A percentile compares a stretch with the other conserved stretches of the same genome.
These are phyloP conservation scores for Hemiprocne comata DNA, from an alignment of 2,113 vertebrate species.

Conservation along the genomic window DNA sequence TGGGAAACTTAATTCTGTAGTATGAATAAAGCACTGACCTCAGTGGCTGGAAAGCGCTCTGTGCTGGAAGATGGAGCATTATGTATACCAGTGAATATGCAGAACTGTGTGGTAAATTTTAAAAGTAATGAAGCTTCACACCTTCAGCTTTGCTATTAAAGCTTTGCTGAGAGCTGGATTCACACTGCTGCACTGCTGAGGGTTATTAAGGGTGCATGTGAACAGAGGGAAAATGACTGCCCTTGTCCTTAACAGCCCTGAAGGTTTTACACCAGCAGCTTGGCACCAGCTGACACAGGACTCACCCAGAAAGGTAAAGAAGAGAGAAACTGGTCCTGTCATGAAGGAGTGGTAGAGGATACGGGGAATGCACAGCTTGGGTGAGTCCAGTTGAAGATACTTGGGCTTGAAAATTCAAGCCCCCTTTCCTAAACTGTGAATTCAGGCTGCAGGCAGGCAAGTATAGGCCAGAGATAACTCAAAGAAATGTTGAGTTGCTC, in stretches of 20 bases:
- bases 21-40: not conserved
- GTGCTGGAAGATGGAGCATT: not conserved
- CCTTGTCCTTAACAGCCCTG: not conserved
- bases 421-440: not conserved
- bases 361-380: not conserved
- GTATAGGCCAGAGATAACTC: slow-evolving; percentile 25
- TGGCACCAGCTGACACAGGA: not conserved
- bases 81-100: not conserved
- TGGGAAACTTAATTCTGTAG: slow-evolving; percentile 1
- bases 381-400: not conserved
- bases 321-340: not conserved
- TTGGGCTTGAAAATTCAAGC: not conserved
- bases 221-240: not conserved
- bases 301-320: not conserved
- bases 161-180: slow-evolving; percentile 26
- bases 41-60: not conserved
- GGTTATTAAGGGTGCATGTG: not conserved
- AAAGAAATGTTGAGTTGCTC: slow-evolving; percentile 50
- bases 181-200: slow-evolving; percentile 1
- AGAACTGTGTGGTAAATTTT: slow-evolving; percentile 24
- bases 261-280: not conserved
- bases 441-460: slow-evolving; percentile 13
- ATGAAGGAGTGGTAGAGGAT: not conserved
- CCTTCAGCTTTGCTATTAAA: slow-evolving; percentile 25
- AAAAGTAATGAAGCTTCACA: slow-evolving; percentile 57